These are phyloP conservation scores for Listrodromus nycthemerus DNA, from an alignment of 2,888 invertebrate genomes.

Conservation along the genomic window DNA sequence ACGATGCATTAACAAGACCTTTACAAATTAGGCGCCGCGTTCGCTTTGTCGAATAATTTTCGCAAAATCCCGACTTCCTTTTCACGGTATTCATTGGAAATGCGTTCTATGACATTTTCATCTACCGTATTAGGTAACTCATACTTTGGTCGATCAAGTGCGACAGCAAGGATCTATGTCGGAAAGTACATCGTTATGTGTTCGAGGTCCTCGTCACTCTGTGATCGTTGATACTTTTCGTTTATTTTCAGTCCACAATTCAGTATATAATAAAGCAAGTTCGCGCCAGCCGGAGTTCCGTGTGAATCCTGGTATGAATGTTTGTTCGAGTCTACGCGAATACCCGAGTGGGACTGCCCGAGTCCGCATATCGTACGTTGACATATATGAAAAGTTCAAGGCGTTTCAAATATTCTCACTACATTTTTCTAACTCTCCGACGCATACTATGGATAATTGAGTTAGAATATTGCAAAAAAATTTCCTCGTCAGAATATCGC, in stretches of 20 bases:
- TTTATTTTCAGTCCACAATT: background rate
- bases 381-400: too few relatives aligned
- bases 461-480: background rate
- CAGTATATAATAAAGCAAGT: too few relatives aligned
- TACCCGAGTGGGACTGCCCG: background rate
- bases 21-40: constrained; percentile 24
- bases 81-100: constrained; percentile 29
- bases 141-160: background rate
- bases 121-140: background rate
- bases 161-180: background rate
- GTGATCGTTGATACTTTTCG: background rate
- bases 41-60: constrained; percentile 49
- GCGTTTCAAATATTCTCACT: background rate
- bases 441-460: constrained; percentile 1
- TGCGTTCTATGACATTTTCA: constrained; percentile 13
- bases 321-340: too few relatives aligned
- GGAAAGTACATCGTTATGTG: background rate
- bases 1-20: constrained; percentile 33
- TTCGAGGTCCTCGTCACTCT: background rate
- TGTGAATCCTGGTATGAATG: too few relatives aligned
- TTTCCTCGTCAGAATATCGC: background rate
- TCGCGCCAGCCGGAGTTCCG: too few relatives aligned
- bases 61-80: background rate
- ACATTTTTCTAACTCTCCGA: background rate
- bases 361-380: too few relatives aligned